Conservation (phyloP, 2,888 invertebrate species). For the Leptinotarsa juncta region DNA sequence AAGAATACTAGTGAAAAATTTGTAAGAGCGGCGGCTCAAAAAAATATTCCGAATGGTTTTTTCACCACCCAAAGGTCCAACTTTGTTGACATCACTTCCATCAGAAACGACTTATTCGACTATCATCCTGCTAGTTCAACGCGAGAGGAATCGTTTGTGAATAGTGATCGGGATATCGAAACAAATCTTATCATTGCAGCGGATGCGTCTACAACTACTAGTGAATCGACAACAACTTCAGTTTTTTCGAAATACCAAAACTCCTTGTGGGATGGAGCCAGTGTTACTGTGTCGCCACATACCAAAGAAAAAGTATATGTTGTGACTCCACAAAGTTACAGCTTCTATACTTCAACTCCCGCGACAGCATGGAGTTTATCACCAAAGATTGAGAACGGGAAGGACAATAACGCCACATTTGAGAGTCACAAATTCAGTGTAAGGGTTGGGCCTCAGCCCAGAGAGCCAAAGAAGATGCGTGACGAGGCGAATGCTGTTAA, state of each 20-base stretch:
- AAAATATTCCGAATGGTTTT: slow-evolving; percentile 83
- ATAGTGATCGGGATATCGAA: slow-evolving; percentile 54
- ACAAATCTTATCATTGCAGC: slow-evolving; percentile 54
- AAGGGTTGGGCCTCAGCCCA: slow-evolving; percentile 51
- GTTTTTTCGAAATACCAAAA: slow-evolving; percentile 58
- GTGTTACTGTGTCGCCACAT: slow-evolving; percentile 79
- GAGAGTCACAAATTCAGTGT: slow-evolving; percentile 53
- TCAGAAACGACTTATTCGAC: slow-evolving; percentile 45
- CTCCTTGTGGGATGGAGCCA: slow-evolving; percentile 74
- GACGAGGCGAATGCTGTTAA: slow-evolving; percentile 42
- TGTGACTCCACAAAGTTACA: slow-evolving; percentile 80
- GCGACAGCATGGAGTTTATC: slow-evolving; percentile 58
- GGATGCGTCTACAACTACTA: slow-evolving; percentile 30
- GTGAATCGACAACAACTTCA: slow-evolving; percentile 40
- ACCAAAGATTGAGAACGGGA: slow-evolving; percentile 60
- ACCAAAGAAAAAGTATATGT: slow-evolving; percentile 86
- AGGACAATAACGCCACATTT: slow-evolving; percentile 44
- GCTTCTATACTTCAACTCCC: slow-evolving; percentile 57
- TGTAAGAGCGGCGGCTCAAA: slow-evolving; percentile 71
- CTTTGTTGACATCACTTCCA: slow-evolving; percentile 45
- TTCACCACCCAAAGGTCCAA: slow-evolving; percentile 72
- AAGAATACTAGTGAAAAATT: slow-evolving; percentile 63
- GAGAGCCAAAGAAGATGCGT: slow-evolving; percentile 41
- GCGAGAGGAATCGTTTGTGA: slow-evolving; percentile 51
- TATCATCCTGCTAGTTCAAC: slow-evolving; percentile 57